These are phyloP conservation scores for Agriopis leucophaearia DNA, from an alignment of 2,888 invertebrate genomes.

Conservation along the genomic window DNA sequence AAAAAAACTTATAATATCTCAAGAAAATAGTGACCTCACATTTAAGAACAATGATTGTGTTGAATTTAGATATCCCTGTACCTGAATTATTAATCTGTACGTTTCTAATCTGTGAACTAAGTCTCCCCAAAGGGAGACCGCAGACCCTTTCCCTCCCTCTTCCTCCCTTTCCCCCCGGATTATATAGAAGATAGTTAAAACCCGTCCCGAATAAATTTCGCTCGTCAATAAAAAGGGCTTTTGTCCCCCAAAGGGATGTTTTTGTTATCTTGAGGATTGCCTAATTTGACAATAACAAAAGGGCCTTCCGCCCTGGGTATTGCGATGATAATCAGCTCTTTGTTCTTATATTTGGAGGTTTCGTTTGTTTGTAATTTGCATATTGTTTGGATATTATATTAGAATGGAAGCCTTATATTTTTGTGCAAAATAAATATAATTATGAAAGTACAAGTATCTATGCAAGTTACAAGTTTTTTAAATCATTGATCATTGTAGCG, in stretches of 20 bases:
- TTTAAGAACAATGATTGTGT: background rate
- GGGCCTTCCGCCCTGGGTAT: conserved; percentile 76
- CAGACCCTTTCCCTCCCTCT: conserved; percentile 44
- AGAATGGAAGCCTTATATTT: conserved; percentile 40
- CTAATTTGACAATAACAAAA: conserved; percentile 87
- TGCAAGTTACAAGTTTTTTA: background rate
- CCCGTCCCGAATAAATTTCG: conserved; percentile 81
- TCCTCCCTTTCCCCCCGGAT: conserved; percentile 64
- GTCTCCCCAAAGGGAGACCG: conserved; percentile 43
- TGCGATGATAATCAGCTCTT: conserved; percentile 81
- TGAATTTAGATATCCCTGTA: background rate
- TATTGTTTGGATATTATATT: conserved; percentile 31
- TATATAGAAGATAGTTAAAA: conserved; percentile 83
- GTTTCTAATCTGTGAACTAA: conserved; percentile 1
- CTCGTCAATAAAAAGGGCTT: conserved; percentile 82
- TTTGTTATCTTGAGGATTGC: conserved; percentile 87
- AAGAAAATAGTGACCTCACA: no score
- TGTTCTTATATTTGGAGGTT: conserved; percentile 41
- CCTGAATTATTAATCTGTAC: background rate
- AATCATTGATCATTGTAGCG: no score
- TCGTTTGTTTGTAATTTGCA: conserved; percentile 54
- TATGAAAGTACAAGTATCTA: background rate
- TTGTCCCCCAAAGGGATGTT: conserved; percentile 82
- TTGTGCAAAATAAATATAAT: conserved; percentile 17
- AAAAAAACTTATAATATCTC: no score